These are phyloP conservation scores for Syngnathus scovelli DNA, from an alignment of 2,113 vertebrate genomes.

Conservation along the genomic window DNA sequence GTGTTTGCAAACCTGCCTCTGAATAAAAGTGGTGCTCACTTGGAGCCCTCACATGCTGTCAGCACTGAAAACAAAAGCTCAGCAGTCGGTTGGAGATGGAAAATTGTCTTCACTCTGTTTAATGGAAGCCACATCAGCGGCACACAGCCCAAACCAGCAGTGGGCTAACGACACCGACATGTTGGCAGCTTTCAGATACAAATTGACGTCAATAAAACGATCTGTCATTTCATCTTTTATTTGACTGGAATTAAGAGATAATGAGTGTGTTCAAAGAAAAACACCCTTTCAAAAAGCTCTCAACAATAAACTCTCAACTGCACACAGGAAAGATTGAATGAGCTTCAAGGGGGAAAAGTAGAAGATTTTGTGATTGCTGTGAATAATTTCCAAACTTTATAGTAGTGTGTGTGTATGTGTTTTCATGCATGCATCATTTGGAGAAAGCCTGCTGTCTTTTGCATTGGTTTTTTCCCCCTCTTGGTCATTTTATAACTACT, in stretches of 20 bases:
- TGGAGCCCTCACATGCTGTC: conserved; percentile 41
- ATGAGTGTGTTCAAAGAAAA: conserved; percentile 12
- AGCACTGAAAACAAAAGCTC: conserved; percentile 42
- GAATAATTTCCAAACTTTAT: conserved; percentile 31
- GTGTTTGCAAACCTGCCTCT: conserved; percentile 38
- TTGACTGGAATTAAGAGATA: conserved; percentile 17
- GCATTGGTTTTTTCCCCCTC: not conserved
- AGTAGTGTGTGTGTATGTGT: conserved; percentile 4
- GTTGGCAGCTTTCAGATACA: conserved; percentile 29
- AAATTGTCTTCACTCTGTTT: conserved; percentile 25
- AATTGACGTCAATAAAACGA: conserved; percentile 23
- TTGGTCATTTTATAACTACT: not conserved
- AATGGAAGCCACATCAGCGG: conserved; percentile 46
- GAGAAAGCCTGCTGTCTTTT: conserved; percentile 44
- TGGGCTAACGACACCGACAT: conserved; percentile 21
- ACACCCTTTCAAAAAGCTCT: not conserved
- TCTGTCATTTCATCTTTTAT: conserved; percentile 7
- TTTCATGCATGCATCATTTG: conserved; percentile 10
- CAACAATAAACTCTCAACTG: not conserved
- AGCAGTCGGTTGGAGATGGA: conserved; percentile 46
- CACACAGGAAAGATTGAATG: not conserved
- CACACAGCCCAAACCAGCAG: conserved; percentile 22
- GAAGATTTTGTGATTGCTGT: conserved; percentile 37
- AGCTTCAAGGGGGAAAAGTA: conserved; percentile 32
- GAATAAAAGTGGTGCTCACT: conserved; percentile 29